Evolutionary conservation across 2,888 invertebrate species (phyloP).

Genomic region (Chrysolina haemoptera): DNA sequence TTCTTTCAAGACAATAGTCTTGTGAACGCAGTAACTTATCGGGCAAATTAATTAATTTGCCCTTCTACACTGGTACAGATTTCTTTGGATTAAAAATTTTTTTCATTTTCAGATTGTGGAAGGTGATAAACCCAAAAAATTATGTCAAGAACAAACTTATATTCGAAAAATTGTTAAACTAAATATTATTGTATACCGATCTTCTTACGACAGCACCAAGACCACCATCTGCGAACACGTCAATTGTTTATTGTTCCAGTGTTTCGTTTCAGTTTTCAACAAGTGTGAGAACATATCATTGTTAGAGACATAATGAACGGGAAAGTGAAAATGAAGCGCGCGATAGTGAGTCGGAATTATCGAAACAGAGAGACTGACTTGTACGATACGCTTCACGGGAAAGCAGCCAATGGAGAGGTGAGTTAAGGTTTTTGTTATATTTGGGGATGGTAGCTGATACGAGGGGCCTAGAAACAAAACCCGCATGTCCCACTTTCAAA

Average conservation of each 20-base stretch:
- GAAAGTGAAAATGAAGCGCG: constrained; percentile 33
- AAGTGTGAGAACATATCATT: constrained; percentile 37
- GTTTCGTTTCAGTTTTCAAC: constrained; percentile 23
- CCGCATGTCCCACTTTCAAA: no score
- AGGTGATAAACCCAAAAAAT: neutral
- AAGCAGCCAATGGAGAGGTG: constrained; percentile 40
- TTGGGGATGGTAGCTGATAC: no score
- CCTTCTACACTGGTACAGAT: no score
- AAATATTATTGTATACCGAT: neutral
- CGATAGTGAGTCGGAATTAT: constrained; percentile 47
- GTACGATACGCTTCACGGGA: constrained; percentile 47
- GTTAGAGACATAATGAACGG: constrained; percentile 6
- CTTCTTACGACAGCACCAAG: neutral
- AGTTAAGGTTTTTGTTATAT: constrained; percentile 9
- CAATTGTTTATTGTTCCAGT: constrained; percentile 40
- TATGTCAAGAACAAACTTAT: neutral
- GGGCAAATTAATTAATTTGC: no score
- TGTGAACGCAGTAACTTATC: no score
- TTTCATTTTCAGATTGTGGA: no score
- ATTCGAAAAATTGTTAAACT: neutral
- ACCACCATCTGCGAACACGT: constrained; percentile 33
- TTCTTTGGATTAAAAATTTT: no score
- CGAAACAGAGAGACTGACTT: constrained; percentile 50
- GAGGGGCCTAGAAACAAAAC: no score
- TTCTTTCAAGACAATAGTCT: no score